Percentiles rank a stretch among this genome's conserved stretches.
phyloP scores from a whole-genome alignment of 1,140 invertebrate species.

The Lepidurus apus region DNA sequence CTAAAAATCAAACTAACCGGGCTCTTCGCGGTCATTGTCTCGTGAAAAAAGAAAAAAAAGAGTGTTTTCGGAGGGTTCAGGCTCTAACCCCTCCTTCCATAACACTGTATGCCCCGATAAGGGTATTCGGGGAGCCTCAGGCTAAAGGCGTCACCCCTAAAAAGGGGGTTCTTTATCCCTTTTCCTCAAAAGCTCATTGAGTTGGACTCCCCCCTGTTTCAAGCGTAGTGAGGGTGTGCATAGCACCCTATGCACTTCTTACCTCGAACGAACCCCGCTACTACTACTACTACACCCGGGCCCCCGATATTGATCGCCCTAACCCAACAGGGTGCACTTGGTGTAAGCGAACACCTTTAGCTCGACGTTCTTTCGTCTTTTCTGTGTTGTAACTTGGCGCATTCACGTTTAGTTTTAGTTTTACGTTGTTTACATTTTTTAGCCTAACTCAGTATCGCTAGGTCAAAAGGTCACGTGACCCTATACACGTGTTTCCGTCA shows the following conservation, averaged over 20 bases:
- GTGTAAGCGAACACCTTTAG: not conserved
- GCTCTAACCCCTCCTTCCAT: too few species aligned
- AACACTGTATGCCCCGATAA: too few species aligned
- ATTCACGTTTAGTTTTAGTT: not conserved
- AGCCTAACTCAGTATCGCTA: not conserved
- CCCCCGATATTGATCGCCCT: not conserved
- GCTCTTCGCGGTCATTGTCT: too few species aligned
- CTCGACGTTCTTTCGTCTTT: not conserved
- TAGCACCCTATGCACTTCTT: not conserved
- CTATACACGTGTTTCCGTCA: not conserved
- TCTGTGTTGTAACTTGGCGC: not conserved
- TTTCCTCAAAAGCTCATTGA: not conserved
- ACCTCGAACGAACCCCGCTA: slow-evolving; percentile 13
- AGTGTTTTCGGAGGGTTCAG: too few species aligned
- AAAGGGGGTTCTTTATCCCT: not conserved
- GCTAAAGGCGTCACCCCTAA: not conserved
- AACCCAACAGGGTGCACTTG: slow-evolving; percentile 5
- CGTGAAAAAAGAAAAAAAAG: too few species aligned
- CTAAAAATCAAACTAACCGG: too few species aligned
- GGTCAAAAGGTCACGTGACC: not conserved
- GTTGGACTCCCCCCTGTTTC: not conserved
- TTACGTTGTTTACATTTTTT: not conserved
- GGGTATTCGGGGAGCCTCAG: too few species aligned
- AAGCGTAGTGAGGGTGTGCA: not conserved
- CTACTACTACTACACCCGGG: not conserved